phyloP scores from a whole-genome alignment of 2,888 invertebrate genomes.

The Drosophila borborema region DNA sequence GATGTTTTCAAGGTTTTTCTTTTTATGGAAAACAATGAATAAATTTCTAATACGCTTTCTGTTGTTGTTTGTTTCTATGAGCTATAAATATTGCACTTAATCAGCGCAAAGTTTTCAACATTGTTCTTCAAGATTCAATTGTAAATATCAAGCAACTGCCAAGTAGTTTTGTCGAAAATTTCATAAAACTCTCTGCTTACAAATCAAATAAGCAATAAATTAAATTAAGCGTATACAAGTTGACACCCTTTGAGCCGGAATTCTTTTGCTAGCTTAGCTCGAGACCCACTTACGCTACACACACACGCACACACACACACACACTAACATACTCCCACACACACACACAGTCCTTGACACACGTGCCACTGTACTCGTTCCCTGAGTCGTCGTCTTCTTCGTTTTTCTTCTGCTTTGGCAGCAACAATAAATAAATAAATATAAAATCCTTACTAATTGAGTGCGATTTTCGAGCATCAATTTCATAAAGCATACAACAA shows the following conservation, averaged over 20 bases:
- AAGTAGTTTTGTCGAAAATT: constrained; percentile 33
- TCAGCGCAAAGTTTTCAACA: constrained; percentile 4
- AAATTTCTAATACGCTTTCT: not conserved
- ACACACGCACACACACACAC: constrained; percentile 10
- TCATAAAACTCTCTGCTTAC: constrained; percentile 47
- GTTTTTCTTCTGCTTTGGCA: constrained; percentile 40
- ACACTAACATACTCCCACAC: constrained; percentile 2
- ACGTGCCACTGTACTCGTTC: constrained; percentile 47
- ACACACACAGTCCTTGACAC: constrained; percentile 44
- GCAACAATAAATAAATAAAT: constrained; percentile 79
- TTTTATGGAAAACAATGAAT: not conserved
- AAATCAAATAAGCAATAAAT: constrained; percentile 69
- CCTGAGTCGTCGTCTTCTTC: constrained; percentile 6
- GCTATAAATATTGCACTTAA: constrained; percentile 9
- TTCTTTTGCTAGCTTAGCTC: constrained; percentile 43
- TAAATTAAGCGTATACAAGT: constrained; percentile 70
- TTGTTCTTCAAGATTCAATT: constrained; percentile 14
- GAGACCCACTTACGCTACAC: constrained; percentile 11
- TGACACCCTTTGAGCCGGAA: constrained; percentile 69
- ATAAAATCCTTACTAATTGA: constrained; percentile 79
- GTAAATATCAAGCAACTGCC: constrained; percentile 22
- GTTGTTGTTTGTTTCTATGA: not conserved
- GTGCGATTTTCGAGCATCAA: constrained; percentile 81
- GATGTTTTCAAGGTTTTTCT: constrained; percentile 9
- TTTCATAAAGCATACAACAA: constrained; percentile 75